These are phyloP conservation scores for Epizoanthus ramosus DNA, from an alignment of 92 coral and sea anemone genomes.

Conservation along the genomic window DNA sequence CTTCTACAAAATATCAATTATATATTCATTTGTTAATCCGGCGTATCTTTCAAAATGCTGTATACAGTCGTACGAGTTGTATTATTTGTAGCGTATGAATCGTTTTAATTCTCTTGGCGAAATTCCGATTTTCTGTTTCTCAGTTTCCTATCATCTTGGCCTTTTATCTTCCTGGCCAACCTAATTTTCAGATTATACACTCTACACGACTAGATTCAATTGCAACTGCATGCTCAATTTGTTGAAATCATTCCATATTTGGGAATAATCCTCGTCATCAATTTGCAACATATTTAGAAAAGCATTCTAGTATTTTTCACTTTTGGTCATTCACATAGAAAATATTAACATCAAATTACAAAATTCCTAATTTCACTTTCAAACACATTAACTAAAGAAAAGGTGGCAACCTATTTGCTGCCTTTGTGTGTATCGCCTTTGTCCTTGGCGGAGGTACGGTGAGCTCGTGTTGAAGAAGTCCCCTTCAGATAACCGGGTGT, in stretches of 20 bases:
- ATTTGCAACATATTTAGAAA: neutral
- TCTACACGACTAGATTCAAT: neutral
- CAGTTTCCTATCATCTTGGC: neutral
- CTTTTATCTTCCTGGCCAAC: no score
- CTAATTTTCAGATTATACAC: no score
- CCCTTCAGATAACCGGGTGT: conserved; percentile 38
- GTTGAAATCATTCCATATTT: neutral
- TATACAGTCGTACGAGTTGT: neutral
- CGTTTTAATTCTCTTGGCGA: neutral
- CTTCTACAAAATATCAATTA: no score
- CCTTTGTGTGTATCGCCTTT: conserved; percentile 30
- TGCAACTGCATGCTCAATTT: neutral
- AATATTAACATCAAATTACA: conserved; percentile 15
- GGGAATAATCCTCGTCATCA: neutral
- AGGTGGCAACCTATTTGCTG: neutral
- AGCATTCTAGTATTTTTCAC: neutral
- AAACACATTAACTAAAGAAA: neutral
- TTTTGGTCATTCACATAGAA: neutral
- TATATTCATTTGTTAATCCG: no score
- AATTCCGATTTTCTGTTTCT: neutral
- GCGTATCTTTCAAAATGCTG: neutral
- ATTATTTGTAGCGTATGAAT: neutral
- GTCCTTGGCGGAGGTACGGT: conserved; percentile 16
- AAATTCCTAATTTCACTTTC: conserved; percentile 18
- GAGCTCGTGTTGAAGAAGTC: conserved; percentile 26